These are phyloP conservation scores for Cydia strobilella DNA, from an alignment of 1,140 invertebrate genomes.

Conservation along the genomic window DNA sequence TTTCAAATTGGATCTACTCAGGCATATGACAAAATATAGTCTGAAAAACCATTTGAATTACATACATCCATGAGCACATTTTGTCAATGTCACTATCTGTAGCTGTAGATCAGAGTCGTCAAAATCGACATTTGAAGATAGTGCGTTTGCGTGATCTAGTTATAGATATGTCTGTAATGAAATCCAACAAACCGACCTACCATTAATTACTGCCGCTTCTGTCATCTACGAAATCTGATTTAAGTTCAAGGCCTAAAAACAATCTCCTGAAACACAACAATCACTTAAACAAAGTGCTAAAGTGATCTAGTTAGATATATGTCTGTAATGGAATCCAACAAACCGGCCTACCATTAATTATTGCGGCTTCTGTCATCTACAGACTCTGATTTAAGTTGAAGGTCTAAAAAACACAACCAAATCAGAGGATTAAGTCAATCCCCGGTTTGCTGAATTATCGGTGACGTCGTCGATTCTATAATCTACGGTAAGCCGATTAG, in stretches of 20 bases:
- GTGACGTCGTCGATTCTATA: slow-evolving; percentile 15
- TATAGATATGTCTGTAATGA: background rate
- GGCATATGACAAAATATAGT: too few relatives aligned
- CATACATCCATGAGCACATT: too few relatives aligned
- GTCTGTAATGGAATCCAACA: background rate
- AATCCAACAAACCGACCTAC: background rate
- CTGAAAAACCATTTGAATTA: too few relatives aligned
- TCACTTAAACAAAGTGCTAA: too few relatives aligned
- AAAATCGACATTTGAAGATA: too few relatives aligned
- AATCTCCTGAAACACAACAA: background rate
- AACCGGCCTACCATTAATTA: background rate
- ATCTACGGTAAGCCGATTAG: slow-evolving; percentile 28
- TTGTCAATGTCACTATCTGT: too few relatives aligned
- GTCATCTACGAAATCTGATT: slow-evolving; percentile 12
- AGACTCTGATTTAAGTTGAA: slow-evolving; percentile 9
- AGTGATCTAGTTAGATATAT: background rate
- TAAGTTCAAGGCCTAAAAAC: slow-evolving; percentile 18
- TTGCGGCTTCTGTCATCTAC: slow-evolving; percentile 15
- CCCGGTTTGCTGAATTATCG: background rate
- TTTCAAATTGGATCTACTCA: too few relatives aligned
- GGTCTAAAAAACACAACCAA: slow-evolving; percentile 3
- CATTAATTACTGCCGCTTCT: slow-evolving; percentile 1
- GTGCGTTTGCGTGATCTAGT: background rate
- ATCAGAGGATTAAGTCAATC: background rate
- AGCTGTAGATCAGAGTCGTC: too few relatives aligned